phyloP scores from a whole-genome alignment of 2,888 invertebrate species.

The Balanococcus diminutus region DNA sequence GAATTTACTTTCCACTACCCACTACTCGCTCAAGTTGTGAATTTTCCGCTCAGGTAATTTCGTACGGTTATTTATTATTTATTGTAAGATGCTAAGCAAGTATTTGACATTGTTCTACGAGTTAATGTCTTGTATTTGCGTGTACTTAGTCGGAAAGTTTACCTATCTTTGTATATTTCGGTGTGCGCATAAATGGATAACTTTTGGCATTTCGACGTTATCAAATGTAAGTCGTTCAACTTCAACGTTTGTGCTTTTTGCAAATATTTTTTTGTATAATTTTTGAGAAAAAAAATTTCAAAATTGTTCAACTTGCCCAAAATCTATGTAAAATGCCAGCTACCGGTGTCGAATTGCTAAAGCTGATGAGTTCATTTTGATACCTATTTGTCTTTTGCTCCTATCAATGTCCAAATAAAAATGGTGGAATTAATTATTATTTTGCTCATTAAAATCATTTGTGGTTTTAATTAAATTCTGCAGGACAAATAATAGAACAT shows the following conservation, averaged over 20 bases:
- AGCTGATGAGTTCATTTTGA: no score
- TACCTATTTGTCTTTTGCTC: background rate
- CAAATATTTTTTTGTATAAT: background rate
- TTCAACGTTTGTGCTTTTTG: background rate
- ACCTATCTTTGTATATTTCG: background rate
- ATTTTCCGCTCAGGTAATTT: slow-evolving; percentile 39
- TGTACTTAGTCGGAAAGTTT: background rate
- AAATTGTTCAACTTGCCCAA: background rate
- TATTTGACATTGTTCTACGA: slow-evolving; percentile 18
- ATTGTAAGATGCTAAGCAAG: background rate
- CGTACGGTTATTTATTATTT: slow-evolving; percentile 10
- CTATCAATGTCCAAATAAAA: no score
- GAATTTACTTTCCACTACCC: slow-evolving; percentile 31
- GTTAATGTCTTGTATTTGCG: background rate
- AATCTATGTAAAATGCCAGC: background rate
- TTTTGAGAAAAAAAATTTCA: background rate
- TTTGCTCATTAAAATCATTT: no score
- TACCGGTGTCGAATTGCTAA: background rate
- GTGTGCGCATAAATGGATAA: background rate
- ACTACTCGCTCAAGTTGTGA: background rate
- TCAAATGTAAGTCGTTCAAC: background rate
- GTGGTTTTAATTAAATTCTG: no score
- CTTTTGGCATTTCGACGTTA: background rate
- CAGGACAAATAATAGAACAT: background rate
- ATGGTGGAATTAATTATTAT: no score